Conservation (phyloP, 1,140 invertebrate species). For the Neotoxoptera formosana region DNA sequence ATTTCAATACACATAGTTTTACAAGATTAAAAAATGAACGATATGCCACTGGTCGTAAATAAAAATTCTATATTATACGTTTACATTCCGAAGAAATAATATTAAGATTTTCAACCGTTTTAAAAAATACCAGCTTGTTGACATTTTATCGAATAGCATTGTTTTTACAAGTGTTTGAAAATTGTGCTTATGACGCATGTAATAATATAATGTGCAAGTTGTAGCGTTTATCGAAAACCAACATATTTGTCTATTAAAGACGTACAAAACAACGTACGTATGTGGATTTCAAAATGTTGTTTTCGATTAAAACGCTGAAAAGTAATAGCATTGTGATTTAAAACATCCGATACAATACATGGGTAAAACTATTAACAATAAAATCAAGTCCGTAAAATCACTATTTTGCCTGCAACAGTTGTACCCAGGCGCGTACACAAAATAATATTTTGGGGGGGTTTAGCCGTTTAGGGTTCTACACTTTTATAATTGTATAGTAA, state of each 20-base stretch:
- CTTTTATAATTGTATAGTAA: no score
- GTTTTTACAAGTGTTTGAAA: background rate
- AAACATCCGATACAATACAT: background rate
- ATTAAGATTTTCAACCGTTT: background rate
- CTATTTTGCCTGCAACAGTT: background rate
- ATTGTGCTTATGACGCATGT: background rate
- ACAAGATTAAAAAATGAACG: background rate
- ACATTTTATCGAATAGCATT: background rate
- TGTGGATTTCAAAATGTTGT: background rate
- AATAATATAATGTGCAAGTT: no score
- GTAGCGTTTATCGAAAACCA: no score
- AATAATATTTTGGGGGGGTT: no score
- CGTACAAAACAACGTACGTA: no score
- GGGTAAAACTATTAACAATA: background rate
- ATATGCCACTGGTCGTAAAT: no score
- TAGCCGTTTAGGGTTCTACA: no score
- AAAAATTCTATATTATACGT: no score
- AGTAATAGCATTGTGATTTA: background rate
- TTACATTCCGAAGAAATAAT: background rate
- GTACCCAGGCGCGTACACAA: no score
- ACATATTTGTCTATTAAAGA: no score
- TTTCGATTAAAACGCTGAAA: background rate
- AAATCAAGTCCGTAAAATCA: background rate
- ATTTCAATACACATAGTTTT: background rate
- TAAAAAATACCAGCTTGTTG: background rate